A percentile compares a stretch with the other conserved stretches of the same genome.
These are phyloP conservation scores for Chrysodeixis includens DNA, from an alignment of 2,888 invertebrate genomes.

Conservation along the genomic window DNA sequence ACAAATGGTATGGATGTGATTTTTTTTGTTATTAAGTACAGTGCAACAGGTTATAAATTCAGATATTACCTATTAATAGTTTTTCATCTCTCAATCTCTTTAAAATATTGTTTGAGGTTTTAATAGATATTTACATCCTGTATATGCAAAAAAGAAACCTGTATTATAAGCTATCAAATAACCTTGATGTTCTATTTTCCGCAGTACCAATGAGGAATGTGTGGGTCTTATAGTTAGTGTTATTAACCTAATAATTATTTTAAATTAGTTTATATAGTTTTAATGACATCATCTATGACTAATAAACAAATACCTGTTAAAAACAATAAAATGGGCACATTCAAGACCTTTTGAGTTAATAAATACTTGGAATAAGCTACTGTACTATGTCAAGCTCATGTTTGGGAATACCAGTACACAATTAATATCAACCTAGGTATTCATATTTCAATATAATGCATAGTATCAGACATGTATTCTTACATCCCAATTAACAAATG, in stretches of 20 bases:
- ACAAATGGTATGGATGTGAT: neutral
- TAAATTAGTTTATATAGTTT: conserved; percentile 16
- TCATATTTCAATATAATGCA: conserved; percentile 18
- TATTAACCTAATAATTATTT: neutral
- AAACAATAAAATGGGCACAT: neutral
- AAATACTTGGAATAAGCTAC: neutral
- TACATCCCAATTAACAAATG: conserved; percentile 94
- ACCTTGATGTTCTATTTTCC: neutral
- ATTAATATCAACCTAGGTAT: conserved; percentile 20
- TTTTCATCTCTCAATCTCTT: neutral
- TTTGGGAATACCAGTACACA: conserved; percentile 4
- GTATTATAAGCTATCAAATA: too few species aligned
- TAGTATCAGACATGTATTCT: conserved; percentile 65
- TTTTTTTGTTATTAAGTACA: neutral
- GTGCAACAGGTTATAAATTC: neutral
- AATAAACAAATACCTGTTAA: neutral
- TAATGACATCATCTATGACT: conserved; percentile 13
- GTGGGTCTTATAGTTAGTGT: neutral
- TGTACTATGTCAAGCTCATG: neutral
- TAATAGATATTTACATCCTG: neutral
- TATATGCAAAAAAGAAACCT: neutral
- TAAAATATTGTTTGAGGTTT: neutral
- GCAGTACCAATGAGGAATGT: neutral
- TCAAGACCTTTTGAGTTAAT: neutral
- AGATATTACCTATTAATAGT: neutral